Percentiles rank a stretch among this genome's conserved stretches.
phyloP scores from a whole-genome alignment of 2,888 invertebrate species.

The Andrena minutula region DNA sequence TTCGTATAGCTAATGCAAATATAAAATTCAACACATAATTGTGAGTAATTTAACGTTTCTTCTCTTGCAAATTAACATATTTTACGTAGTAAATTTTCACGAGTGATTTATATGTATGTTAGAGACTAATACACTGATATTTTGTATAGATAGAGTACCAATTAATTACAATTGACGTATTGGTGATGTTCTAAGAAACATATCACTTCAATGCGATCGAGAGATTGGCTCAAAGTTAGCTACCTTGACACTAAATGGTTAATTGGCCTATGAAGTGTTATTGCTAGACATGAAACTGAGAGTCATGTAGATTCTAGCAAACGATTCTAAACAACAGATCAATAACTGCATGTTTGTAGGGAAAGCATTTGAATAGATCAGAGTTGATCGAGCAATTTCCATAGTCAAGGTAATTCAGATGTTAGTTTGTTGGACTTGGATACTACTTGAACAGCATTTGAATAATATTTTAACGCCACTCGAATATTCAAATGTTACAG shows the following conservation, averaged over 20 bases:
- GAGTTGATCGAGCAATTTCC: too few relatives aligned
- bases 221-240: neutral
- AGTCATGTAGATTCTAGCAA: neutral
- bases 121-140: neutral
- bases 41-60: slow-evolving; percentile 26
- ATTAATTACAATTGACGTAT: neutral
- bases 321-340: neutral
- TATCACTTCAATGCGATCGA: neutral
- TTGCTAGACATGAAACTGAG: neutral
- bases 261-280: neutral
- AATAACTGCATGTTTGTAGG: neutral
- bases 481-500: too few relatives aligned
- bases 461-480: neutral
- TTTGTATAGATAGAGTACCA: neutral
- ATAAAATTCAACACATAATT: neutral
- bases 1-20: neutral
- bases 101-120: slow-evolving; percentile 14
- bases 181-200: slow-evolving; percentile 12
- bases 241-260: slow-evolving; percentile 3
- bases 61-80: slow-evolving; percentile 2
- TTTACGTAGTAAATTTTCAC: neutral
- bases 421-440: neutral
- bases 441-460: neutral
- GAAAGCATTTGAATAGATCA: neutral
- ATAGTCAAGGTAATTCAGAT: neutral